Evolutionary conservation across 2,888 invertebrate genomes (phyloP).

Genomic region (Lithophane socia): DNA sequence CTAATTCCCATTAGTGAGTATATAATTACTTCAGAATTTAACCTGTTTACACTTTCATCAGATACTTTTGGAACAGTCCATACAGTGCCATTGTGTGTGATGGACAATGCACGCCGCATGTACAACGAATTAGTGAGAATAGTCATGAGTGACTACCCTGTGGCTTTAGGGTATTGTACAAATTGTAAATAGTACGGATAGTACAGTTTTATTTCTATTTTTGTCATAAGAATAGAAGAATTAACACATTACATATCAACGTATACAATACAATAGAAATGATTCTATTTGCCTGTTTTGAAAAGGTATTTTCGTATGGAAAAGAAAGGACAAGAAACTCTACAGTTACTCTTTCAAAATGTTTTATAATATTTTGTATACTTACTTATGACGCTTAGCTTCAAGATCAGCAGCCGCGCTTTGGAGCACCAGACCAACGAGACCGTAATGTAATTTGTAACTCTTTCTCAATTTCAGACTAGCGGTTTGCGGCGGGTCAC

Average conservation of each 20-base stretch:
- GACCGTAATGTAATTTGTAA: not conserved
- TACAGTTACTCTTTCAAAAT: not conserved
- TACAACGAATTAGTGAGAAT: constrained; percentile 19
- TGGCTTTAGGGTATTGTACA: not conserved
- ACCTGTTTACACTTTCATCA: not conserved
- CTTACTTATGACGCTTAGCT: not conserved
- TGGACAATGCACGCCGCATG: constrained; percentile 15
- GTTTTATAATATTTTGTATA: not conserved
- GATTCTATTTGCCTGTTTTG: not conserved
- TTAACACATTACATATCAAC: not conserved
- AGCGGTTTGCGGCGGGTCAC: constrained; percentile 83
- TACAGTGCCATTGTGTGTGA: constrained; percentile 10
- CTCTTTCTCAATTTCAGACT: constrained; percentile 18
- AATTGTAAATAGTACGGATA: not conserved
- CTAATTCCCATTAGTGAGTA: not conserved
- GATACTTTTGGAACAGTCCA: not conserved
- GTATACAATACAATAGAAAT: not conserved
- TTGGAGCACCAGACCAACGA: not conserved
- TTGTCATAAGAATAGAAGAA: not conserved
- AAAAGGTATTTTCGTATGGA: not conserved
- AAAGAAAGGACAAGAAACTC: not conserved
- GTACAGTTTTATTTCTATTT: not conserved
- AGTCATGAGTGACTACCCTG: not conserved
- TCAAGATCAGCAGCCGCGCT: not conserved
- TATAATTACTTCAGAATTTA: not conserved